Base-by-base conservation (phyloP, 2,797 vertebrate species). In the Astyanax mexicanus region DNA sequence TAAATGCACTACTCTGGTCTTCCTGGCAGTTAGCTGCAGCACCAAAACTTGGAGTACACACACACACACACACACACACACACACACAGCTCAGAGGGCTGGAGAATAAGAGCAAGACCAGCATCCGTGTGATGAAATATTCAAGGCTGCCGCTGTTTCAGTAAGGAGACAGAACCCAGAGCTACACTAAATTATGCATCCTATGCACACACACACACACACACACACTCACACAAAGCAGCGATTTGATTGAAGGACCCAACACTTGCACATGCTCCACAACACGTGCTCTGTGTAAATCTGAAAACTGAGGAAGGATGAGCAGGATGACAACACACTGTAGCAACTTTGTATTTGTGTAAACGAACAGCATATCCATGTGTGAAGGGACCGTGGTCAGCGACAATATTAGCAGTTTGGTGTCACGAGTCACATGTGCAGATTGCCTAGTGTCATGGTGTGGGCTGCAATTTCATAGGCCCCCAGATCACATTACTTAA, bases 121-220 rank as follows among this genome's bases (percentile, higher is more conserved):
- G 83, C 86, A 90, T 91, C 86, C 84, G 82, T 80, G 84, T 85
- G 70, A 81, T 94, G 84, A 93, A 94, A 93, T 92, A 93, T 93
- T 93, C 80, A 93, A 91, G 87, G 65, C 84, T 86, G 88, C 90
- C 85, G 84, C 87, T 86, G 84, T 90, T 91, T 90, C 84, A 88
- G 81, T 83, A 85, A 79, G 87, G 86, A 88, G 88, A 88, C 88
- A 75, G 78, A 85, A 88, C 84, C 77, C 80, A 82, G 88, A 86
- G 87, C 88, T 84, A 88, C 80, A 82, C 86, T 93, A 86, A 91
- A 93, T 92, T 90, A 93, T 93, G 87, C 86, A 92, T 88, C 85
- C 81, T 81, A 25, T 80, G 77, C 79, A 84, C 84, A 84, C 87
- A 86, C 72, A 3, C 37, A 62, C 60, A 49, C 40, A 35, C 44